Conservation (phyloP, 2,797 vertebrate species). For the Betta splendens region DNA sequence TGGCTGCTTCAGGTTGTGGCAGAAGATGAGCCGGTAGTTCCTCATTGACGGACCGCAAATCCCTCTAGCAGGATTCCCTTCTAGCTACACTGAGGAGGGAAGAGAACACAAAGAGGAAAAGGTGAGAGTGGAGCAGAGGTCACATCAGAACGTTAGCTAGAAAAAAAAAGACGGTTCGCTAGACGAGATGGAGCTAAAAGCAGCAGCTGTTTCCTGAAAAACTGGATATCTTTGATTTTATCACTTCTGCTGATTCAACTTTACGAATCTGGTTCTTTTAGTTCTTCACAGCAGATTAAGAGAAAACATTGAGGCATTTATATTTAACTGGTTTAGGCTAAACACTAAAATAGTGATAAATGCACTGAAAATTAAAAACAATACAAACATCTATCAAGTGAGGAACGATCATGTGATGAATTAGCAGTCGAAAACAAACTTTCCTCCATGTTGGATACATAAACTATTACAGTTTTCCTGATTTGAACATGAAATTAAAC, state of each 20-base stretch:
- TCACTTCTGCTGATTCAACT: background rate
- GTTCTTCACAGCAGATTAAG: background rate
- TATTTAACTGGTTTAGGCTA: background rate
- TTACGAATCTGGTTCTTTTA: background rate
- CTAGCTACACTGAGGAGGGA: constrained; percentile 83
- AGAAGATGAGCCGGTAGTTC: constrained; percentile 99
- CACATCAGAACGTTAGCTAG: background rate
- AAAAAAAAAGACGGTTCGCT: background rate
- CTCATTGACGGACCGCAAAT: constrained; percentile 99
- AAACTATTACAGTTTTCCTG: too few species aligned
- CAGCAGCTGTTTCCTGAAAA: background rate
- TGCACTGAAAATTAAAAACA: background rate
- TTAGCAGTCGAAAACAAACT: too few species aligned
- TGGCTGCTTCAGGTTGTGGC: constrained; percentile 99
- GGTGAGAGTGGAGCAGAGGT: too few species aligned
- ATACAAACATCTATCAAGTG: background rate
- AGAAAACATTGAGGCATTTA: background rate
- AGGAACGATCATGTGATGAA: too few species aligned
- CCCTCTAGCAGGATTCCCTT: constrained; percentile 91
- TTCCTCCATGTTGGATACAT: too few species aligned
- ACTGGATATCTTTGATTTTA: background rate
- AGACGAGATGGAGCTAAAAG: background rate
- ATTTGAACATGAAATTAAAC: too few species aligned
- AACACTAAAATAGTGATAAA: background rate
- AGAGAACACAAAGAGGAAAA: background rate